Base-by-base conservation (phyloP, 2,888 invertebrate genomes). In the Spialia ferax region DNA sequence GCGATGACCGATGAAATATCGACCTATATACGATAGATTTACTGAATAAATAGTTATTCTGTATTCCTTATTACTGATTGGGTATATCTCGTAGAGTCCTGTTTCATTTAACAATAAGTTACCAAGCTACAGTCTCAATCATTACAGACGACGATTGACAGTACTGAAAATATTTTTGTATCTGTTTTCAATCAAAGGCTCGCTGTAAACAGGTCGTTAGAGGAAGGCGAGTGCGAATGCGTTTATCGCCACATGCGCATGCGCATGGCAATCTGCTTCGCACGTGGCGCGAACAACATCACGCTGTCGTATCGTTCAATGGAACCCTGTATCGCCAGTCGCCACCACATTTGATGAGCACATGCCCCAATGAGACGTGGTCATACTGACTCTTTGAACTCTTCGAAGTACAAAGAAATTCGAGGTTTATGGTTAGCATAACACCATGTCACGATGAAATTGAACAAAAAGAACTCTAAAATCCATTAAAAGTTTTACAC, bases 291-390 rank as follows among this genome's bases (percentile, higher is more conserved):
- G 72, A 57, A 57, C 64, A 59, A 70, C 72, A 69, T 78, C 79
- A 73, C 74, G 79, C 72, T 73, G 76, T 60, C 64, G 66, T 54
- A 23, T 23, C 38, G 77, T 81, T 89, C 82, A 91, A 90, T 86
- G 88, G 77, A 82, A 83, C 85, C 84, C 89, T 90, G 89, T 91
- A 78, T 77, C 76, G 69, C 64, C 66, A 75, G 78, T 77, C 76
- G 69, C 64, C 66, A 75, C 75, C 81, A 87, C 88, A 89, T 87
- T 86, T 80, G 89, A 91, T 86, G 86, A 75, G 72, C 75, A 75
- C 72, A 79, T 81, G 79, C 78, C 71, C 70, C 71, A 29, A 54
- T 66, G 32, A 55, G 66, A 15, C 2, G 15, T 29, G 13, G n/a
- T 8, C 45, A 66, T 59, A 22, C 50, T n/a, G 11, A 13, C n/a